Evolutionary conservation across 1,140 invertebrate genomes (phyloP).

Genomic region (Battus philenor): DNA sequence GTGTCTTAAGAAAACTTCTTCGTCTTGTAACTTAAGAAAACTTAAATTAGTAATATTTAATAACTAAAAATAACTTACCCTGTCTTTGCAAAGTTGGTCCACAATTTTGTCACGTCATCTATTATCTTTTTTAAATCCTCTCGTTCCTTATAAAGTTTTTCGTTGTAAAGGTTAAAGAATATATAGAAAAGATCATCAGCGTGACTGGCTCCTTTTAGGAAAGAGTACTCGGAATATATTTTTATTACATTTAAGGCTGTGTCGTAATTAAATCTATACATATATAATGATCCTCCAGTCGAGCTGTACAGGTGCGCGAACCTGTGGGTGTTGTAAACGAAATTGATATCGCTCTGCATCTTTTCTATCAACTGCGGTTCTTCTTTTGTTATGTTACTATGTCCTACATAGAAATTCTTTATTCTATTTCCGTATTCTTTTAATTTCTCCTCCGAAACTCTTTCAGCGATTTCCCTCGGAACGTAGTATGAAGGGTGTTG

Average conservation of each 20-base stretch:
- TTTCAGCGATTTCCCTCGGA: conserved; percentile 44
- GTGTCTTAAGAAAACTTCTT: no score
- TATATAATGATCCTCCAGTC: conserved; percentile 46
- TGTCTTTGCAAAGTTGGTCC: conserved; percentile 81
- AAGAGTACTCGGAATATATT: conserved; percentile 19
- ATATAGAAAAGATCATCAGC: conserved; percentile 79
- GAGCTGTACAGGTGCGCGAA: conserved; percentile 41
- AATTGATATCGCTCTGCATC: conserved; percentile 27
- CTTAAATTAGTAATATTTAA: no score
- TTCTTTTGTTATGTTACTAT: conserved; percentile 37
- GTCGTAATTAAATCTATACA: conserved; percentile 72
- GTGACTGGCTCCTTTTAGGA: conserved; percentile 74
- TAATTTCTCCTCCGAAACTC: conserved; percentile 32
- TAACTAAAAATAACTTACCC: no score
- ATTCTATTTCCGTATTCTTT: conserved; percentile 57
- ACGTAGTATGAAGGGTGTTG: conserved; percentile 50
- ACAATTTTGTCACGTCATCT: conserved; percentile 75
- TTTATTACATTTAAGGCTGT: conserved; percentile 49
- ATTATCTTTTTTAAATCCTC: conserved; percentile 41
- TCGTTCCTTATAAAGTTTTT: conserved; percentile 38
- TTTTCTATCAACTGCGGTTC: conserved; percentile 22
- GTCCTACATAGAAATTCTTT: conserved; percentile 69
- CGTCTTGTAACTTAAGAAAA: no score
- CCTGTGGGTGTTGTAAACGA: conserved; percentile 49
- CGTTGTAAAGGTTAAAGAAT: conserved; percentile 71